Base-by-base conservation (phyloP, 2,113 vertebrate genomes). In the Plecotus auritus region DNA sequence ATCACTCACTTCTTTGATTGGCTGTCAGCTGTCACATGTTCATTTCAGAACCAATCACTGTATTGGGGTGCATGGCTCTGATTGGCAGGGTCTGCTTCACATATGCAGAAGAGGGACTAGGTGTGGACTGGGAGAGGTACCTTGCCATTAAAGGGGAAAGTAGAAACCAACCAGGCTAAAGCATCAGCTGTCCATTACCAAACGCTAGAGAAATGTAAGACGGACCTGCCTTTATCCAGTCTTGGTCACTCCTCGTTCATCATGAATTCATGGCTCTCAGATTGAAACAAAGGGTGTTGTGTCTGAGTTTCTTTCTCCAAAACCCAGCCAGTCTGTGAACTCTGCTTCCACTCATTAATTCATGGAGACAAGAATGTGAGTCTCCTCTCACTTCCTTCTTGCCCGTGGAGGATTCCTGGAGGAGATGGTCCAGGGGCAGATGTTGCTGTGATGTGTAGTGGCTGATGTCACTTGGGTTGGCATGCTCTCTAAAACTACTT, bases 221-320 rank as follows among this genome's bases (percentile, higher is more conserved):
- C 56, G 40, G 81, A 17, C 22, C 72, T 69, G 85, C 51, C 82
- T 54, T 56, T n/a, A 6, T 22, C 47, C 80, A 45, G 40, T 10
- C 69, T 47, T 42, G 70, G 78, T 35, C 66, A 37, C 51, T 42
- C 69, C 67, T 74, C 37, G 3, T 82, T 51, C 4, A 5, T 42
- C 61, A 23, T 26, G 69, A 93, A 42, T 73, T 9, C 59, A 11
- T 3, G 61, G 49, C 56, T 42, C 56, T 91, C 70, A 42, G 59
- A 90, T 8, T 1, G 42, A 81, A 97, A 92, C 95, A 96, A 96
- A 95, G 78, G 51, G 30, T 35, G n/a, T 89, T 94, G 87, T 92
- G 95, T 97, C 88, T 92, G 82, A 59, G 32, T 54, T 47, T 23
- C 42, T 73, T 74, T 35, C 80, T 59, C 30, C 40, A 73, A 92